Evolutionary conservation across 1,140 invertebrate species (phyloP).

Genomic region (Formica exsecta): DNA sequence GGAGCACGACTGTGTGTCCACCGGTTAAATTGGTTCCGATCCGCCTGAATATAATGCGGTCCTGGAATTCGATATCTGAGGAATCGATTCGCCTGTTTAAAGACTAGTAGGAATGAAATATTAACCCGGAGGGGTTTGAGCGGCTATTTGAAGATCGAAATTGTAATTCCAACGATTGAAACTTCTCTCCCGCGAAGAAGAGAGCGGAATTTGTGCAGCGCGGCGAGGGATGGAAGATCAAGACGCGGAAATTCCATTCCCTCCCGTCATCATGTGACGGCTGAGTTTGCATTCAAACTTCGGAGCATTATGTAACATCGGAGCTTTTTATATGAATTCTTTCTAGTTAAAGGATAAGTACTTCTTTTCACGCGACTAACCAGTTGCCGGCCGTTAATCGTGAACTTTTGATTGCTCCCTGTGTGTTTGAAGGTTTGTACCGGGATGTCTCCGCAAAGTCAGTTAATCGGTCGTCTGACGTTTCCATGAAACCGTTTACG

Average conservation of each 20-base stretch:
- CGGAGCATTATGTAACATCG: constrained; percentile 48
- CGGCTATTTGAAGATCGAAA: constrained; percentile 65
- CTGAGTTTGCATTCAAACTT: constrained; percentile 48
- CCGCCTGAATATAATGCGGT: constrained; percentile 35
- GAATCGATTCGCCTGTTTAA: constrained; percentile 72
- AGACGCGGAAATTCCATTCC: constrained; percentile 61
- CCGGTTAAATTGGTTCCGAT: constrained; percentile 55
- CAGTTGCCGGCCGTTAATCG: constrained; percentile 13
- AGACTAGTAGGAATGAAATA: constrained; percentile 67
- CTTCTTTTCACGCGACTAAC: constrained; percentile 41
- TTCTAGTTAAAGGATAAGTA: constrained; percentile 32
- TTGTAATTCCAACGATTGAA: constrained; percentile 64
- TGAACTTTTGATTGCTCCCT: constrained; percentile 18
- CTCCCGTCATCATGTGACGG: constrained; percentile 32
- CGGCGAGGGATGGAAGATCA: constrained; percentile 42
- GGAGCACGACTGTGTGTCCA: constrained; percentile 45
- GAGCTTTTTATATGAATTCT: constrained; percentile 52
- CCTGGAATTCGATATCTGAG: constrained; percentile 50
- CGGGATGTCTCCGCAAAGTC: too few relatives aligned
- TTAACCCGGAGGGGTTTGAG: constrained; percentile 51
- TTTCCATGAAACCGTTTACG: constrained; percentile 12
- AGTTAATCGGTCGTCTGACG: constrained; percentile 21
- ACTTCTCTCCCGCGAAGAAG: constrained; percentile 29
- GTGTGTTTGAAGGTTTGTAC: not conserved
- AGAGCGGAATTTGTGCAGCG: constrained; percentile 30